Percentiles rank a stretch among this genome's conserved stretches.
Evolutionary conservation across 2,888 invertebrate genomes (phyloP).

Genomic region (Cremastinae sp.): DNA sequence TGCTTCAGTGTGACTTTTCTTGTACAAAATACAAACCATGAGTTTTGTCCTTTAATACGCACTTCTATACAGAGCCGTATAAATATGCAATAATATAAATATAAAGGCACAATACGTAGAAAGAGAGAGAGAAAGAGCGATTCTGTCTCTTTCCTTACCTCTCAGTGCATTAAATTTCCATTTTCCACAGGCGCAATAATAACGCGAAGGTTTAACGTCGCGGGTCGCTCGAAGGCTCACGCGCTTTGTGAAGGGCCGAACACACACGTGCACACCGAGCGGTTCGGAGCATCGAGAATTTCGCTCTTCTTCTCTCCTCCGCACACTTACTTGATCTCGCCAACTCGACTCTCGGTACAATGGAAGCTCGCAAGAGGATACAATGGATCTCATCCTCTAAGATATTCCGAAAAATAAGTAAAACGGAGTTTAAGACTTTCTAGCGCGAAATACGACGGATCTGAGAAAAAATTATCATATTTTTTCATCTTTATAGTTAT

Average conservation of each 20-base stretch:
- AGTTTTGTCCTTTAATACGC: constrained; percentile 11
- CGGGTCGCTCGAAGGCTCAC: constrained; percentile 2
- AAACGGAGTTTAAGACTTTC: constrained; percentile 10
- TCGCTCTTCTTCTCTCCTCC: constrained; percentile 38
- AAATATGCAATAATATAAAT: constrained; percentile 5
- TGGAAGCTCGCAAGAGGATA: constrained; percentile 49
- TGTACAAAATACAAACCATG: background rate
- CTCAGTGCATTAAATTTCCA: constrained; percentile 72
- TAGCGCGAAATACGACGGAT: background rate
- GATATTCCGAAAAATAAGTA: constrained; percentile 56
- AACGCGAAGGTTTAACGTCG: constrained; percentile 61
- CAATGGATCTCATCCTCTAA: constrained; percentile 63
- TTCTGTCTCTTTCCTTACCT: constrained; percentile 48
- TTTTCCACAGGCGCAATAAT: constrained; percentile 68
- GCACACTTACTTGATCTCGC: constrained; percentile 10
- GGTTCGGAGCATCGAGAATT: constrained; percentile 40
- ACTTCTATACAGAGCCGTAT: background rate
- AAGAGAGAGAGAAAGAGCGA: constrained; percentile 34
- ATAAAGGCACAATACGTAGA: constrained; percentile 12
- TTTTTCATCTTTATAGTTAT: no score
- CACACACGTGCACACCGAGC: constrained; percentile 8
- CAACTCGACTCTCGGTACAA: constrained; percentile 56
- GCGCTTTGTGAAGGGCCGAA: constrained; percentile 37
- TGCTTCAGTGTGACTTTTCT: no score
- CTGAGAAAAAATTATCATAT: no score